These are phyloP conservation scores for Saimiri boliviensis DNA, from an alignment of 2,113 vertebrate species.

Conservation along the genomic window DNA sequence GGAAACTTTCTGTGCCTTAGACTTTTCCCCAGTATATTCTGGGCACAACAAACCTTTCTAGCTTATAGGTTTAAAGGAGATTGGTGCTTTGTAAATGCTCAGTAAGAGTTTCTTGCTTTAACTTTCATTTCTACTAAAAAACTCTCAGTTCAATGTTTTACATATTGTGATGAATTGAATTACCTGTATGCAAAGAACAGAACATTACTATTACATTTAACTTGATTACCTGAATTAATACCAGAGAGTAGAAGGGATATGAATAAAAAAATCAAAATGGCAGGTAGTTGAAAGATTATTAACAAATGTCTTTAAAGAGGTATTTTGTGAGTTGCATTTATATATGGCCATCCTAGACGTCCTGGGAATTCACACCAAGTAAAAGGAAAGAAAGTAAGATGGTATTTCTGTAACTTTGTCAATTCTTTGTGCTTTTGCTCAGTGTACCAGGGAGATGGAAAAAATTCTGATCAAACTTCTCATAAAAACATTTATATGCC, in stretches of 20 bases:
- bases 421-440: conserved; percentile 33
- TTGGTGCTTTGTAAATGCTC: conserved; percentile 21
- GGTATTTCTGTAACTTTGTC: background rate
- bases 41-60: background rate
- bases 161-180: background rate
- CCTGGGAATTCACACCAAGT: background rate
- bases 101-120: background rate
- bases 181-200: conserved; percentile 31
- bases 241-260: background rate
- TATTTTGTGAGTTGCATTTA: conserved; percentile 24
- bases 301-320: background rate
- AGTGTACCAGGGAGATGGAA: conserved; percentile 25
- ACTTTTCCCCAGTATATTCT: background rate
- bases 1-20: background rate
- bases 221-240: conserved; percentile 14
- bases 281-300: background rate
- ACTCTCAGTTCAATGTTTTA: background rate
- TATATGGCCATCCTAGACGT: background rate
- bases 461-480: conserved; percentile 43
- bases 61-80: background rate
- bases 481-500: conserved; percentile 54
- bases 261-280: conserved; percentile 25
- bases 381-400: conserved; percentile 1
- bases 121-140: conserved; percentile 39
- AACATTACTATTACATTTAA: conserved; percentile 27